phyloP scores from a whole-genome alignment of 1,140 invertebrate species.

The Acromyrmex heyeri region DNA sequence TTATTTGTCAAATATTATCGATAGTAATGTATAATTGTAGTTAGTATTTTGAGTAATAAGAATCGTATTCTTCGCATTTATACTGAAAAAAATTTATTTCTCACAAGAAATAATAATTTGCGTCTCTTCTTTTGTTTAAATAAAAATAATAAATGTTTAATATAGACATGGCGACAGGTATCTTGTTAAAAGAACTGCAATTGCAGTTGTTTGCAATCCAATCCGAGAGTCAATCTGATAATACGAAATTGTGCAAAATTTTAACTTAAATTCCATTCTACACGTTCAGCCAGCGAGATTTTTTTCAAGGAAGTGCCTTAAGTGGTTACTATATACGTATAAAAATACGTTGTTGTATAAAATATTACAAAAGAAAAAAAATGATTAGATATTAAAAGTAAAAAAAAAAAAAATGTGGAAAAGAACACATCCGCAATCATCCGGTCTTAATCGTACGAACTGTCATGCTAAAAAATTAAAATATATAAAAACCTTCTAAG shows the following conservation, averaged over 20 bases:
- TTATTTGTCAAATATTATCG: neutral
- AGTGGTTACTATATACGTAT: conserved; percentile 57
- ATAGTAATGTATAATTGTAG: neutral
- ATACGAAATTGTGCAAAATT: conserved; percentile 33
- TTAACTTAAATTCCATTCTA: conserved; percentile 30
- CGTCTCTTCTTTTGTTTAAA: neutral
- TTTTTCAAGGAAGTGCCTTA: conserved; percentile 30
- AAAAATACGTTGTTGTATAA: conserved; percentile 32
- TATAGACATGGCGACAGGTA: neutral
- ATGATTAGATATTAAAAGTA: conserved; percentile 75
- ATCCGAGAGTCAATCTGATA: conserved; percentile 30
- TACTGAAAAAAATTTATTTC: neutral
- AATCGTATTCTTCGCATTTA: neutral
- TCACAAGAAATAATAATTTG: neutral
- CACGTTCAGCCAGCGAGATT: conserved; percentile 26
- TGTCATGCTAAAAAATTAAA: conserved; percentile 84
- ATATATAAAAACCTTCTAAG: conserved; percentile 76
- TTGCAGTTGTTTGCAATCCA: conserved; percentile 13
- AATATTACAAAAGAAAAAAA: conserved; percentile 64
- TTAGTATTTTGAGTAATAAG: neutral
- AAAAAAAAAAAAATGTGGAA: conserved; percentile 47
- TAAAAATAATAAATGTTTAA: neutral
- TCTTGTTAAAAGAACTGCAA: neutral
- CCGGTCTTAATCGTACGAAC: conserved; percentile 75
- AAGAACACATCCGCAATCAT: conserved; percentile 68